Conservation (phyloP, 2,888 invertebrate genomes). For the Baccha elongata region DNA sequence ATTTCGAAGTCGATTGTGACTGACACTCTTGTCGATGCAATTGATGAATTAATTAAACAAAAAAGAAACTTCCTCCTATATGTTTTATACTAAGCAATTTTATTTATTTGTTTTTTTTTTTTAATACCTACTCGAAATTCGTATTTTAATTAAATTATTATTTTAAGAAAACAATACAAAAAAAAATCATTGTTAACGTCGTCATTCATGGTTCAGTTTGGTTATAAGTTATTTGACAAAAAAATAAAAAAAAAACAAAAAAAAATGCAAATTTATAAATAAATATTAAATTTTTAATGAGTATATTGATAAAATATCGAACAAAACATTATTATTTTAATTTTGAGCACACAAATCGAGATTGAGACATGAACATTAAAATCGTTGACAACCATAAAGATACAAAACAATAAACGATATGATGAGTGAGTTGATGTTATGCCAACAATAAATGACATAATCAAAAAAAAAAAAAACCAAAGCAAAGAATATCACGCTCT, state of each 20-base stretch:
- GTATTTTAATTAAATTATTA: constrained; percentile 39
- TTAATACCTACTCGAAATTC: background rate
- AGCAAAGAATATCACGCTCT: constrained; percentile 64
- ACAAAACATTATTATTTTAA: constrained; percentile 6
- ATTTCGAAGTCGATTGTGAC: constrained; percentile 52
- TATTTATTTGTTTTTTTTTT: constrained; percentile 14
- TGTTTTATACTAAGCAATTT: constrained; percentile 23
- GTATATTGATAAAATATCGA: constrained; percentile 5
- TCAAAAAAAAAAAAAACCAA: constrained; percentile 46
- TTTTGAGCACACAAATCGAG: background rate
- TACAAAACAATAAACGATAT: constrained; percentile 1
- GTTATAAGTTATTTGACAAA: background rate
- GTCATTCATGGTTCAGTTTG: background rate
- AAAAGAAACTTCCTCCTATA: constrained; percentile 44
- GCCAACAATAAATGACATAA: constrained; percentile 63
- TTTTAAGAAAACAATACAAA: background rate
- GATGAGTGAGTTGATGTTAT: constrained; percentile 46
- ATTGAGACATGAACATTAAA: constrained; percentile 40
- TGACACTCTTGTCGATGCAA: constrained; percentile 40
- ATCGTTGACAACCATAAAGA: constrained; percentile 20
- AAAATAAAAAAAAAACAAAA: background rate
- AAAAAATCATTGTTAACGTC: background rate
- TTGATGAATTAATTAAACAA: constrained; percentile 65
- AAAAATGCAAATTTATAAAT: background rate
- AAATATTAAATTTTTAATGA: constrained; percentile 13